These are phyloP conservation scores for Dascyllus trimaculatus DNA, from an alignment of 2,113 vertebrate species.

Conservation along the genomic window DNA sequence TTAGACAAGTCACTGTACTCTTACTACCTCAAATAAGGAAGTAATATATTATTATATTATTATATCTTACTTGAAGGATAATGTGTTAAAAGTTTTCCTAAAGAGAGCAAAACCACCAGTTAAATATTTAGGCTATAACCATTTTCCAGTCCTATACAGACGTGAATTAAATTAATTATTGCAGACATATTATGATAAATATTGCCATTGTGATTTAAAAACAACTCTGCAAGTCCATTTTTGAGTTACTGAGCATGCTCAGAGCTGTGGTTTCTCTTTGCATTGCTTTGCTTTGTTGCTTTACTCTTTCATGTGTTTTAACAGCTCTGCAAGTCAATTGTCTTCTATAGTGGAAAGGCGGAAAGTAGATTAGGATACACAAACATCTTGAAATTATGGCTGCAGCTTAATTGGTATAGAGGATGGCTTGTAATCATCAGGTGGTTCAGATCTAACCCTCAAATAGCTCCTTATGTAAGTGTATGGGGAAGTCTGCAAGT, in stretches of 20 bases:
- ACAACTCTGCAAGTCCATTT: neutral
- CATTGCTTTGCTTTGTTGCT: neutral
- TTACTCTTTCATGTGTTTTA: slow-evolving; percentile 10
- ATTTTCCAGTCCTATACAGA: too few species aligned
- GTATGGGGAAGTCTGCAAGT: neutral
- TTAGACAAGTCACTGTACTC: too few species aligned
- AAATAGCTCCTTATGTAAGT: slow-evolving; percentile 21
- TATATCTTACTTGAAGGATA: too few species aligned
- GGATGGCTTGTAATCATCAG: slow-evolving; percentile 26
- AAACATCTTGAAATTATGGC: slow-evolving; percentile 14
- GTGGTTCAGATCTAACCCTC: slow-evolving; percentile 15
- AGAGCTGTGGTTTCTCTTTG: slow-evolving; percentile 12
- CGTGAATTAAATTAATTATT: too few species aligned
- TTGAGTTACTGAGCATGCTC: neutral
- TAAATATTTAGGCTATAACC: neutral
- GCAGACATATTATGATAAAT: too few species aligned
- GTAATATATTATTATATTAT: too few species aligned
- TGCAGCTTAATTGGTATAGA: slow-evolving; percentile 14
- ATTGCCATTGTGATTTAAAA: neutral
- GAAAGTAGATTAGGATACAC: slow-evolving; percentile 30
- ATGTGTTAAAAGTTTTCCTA: too few species aligned
- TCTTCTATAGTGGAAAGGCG: slow-evolving; percentile 10
- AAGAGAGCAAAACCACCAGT: neutral
- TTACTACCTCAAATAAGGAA: too few species aligned
- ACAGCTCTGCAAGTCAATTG: slow-evolving; percentile 19